A percentile compares a stretch with the other conserved stretches of the same genome.
These are phyloP conservation scores for Agelastica alni DNA, from an alignment of 2,888 invertebrate genomes.

Conservation along the genomic window DNA sequence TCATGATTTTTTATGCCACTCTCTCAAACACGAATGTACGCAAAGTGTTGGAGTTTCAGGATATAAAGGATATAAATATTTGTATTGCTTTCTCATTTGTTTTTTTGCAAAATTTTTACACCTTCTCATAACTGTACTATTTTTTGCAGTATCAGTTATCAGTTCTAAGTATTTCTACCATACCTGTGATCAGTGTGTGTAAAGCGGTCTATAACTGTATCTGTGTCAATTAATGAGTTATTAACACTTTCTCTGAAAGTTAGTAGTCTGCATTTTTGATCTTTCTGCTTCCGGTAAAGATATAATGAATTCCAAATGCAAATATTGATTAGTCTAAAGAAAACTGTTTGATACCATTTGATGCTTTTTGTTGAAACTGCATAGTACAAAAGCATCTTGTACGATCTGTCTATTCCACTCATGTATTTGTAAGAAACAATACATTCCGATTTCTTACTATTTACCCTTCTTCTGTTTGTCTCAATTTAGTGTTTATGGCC, in stretches of 20 bases:
- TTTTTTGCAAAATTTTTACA: background rate
- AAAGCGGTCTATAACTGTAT: too few species aligned
- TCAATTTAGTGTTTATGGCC: conserved; percentile 5
- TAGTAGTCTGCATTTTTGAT: background rate
- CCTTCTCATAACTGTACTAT: background rate
- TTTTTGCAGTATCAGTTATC: background rate
- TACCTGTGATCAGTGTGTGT: too few species aligned
- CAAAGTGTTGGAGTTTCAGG: too few species aligned
- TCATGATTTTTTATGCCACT: background rate
- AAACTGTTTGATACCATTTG: background rate
- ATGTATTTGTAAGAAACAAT: conserved; percentile 3
- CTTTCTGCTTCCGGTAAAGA: background rate
- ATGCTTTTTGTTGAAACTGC: background rate
- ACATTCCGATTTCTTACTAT: conserved; percentile 2
- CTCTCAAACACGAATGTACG: background rate
- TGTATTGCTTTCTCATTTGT: background rate
- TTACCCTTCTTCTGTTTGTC: background rate
- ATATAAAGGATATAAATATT: background rate
- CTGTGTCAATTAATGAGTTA: too few species aligned
- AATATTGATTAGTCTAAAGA: conserved; percentile 1
- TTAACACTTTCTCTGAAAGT: background rate
- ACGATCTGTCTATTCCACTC: conserved; percentile 3
- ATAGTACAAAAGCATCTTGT: conserved; percentile 4
- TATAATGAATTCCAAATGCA: too few species aligned
- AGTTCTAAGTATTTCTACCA: background rate